A percentile compares a stretch with the other conserved stretches of the same genome.
phyloP scores from a whole-genome alignment of 2,113 vertebrate genomes.

The Alosa alosa region DNA sequence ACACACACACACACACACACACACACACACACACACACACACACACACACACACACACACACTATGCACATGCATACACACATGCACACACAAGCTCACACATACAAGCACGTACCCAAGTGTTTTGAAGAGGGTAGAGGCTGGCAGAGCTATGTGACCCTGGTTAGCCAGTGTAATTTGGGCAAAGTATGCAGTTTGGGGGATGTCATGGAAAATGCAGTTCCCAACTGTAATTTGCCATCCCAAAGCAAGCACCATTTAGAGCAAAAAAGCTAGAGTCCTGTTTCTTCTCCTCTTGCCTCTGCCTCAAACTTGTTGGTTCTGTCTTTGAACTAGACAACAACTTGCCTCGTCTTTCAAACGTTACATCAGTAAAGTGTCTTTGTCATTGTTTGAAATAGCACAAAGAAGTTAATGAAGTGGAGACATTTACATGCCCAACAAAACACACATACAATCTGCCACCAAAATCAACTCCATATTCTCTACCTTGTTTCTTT shows the following conservation, averaged over 20 bases:
- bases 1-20: not conserved
- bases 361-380: not conserved
- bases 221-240: constrained; percentile 41
- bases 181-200: constrained; percentile 22
- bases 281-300: not conserved
- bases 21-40: not conserved
- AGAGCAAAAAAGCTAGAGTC: constrained; percentile 6
- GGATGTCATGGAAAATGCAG: constrained; percentile 40
- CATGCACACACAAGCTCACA: not conserved
- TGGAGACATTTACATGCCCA: not conserved
- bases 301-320: not conserved
- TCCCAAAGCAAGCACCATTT: constrained; percentile 27
- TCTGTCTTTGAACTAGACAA: not conserved
- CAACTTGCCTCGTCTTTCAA: too few species aligned
- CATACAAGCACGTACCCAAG: not conserved
- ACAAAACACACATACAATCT: not conserved
- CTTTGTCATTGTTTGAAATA: not conserved
- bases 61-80: not conserved
- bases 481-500: not conserved
- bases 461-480: not conserved
- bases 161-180: constrained; percentile 21
- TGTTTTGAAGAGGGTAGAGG: not conserved
- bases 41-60: not conserved
- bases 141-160: constrained; percentile 12
- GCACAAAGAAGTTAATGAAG: too few species aligned